These are phyloP conservation scores for Epicauta chinensis DNA, from an alignment of 1,140 invertebrate species.

Conservation along the genomic window DNA sequence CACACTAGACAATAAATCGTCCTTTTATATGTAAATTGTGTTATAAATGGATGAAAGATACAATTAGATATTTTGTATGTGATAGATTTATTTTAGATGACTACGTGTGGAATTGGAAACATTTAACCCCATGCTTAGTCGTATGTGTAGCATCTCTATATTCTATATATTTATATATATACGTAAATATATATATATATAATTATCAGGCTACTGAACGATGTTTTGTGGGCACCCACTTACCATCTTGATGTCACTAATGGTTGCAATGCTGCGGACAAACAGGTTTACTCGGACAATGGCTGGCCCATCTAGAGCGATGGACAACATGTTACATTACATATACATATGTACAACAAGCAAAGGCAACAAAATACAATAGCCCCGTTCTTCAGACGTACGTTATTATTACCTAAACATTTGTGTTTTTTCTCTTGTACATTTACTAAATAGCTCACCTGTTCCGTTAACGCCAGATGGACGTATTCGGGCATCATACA, in stretches of 20 bases:
- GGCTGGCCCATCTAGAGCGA: slow-evolving; percentile 79
- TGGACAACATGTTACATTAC: slow-evolving; percentile 35
- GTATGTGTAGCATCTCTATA: slow-evolving; percentile 30
- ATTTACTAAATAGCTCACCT: slow-evolving; percentile 55
- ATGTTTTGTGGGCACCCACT: slow-evolving; percentile 49
- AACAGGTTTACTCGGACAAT: slow-evolving; percentile 94
- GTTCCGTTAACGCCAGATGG: slow-evolving; percentile 88
- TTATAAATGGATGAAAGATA: too few species aligned
- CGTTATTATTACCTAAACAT: slow-evolving; percentile 15
- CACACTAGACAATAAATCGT: too few species aligned
- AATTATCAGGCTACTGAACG: slow-evolving; percentile 18
- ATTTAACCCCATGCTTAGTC: slow-evolving; percentile 33
- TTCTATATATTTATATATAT: background rate
- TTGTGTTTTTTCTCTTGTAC: background rate
- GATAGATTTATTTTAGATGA: background rate
- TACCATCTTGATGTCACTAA: slow-evolving; percentile 99
- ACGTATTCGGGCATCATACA: slow-evolving; percentile 87
- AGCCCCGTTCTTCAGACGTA: slow-evolving; percentile 15
- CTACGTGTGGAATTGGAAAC: background rate
- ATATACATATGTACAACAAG: slow-evolving; percentile 28
- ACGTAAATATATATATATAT: too few species aligned
- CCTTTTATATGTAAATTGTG: too few species aligned
- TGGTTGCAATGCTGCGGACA: slow-evolving; percentile 93
- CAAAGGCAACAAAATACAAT: slow-evolving; percentile 24
- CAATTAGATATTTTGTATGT: too few species aligned